Base-by-base conservation (phyloP, 2,113 vertebrate species). In the Cinclus mexicanus region DNA sequence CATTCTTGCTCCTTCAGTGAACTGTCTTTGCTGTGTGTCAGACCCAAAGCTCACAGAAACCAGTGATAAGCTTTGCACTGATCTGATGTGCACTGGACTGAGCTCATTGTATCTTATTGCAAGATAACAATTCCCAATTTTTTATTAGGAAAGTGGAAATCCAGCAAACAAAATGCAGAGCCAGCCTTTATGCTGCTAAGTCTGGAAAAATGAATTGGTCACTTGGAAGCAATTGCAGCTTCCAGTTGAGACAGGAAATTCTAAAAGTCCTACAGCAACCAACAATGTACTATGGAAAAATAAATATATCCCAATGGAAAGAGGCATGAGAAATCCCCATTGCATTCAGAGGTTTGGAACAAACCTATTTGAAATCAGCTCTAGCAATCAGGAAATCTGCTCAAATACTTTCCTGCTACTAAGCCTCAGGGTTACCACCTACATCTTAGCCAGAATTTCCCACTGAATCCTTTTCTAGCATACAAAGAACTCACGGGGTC, bases 251-350 rank as follows among this genome's bases (percentile, higher is more conserved):
- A 95, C 95, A 97, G 96, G 95, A 97, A 97, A 90, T 83, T 80
- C 87, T 87, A 81, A 82, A 35, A 87, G 83, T 93, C 86, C 69
- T 75, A 88, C 59, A 91, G 93, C 92, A 90, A 96, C 88, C 90
- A 95, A 97, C 95, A 97, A 95, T 96, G 83, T 79, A 71, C 81
- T 93, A 11, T 90, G 96, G 96, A 97, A 97, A 97, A 96, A 96
- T 65, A 97, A 97, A 95, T 95, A 95, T 57, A 92, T 76, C 82
- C 86, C 87, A 87, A 78, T 92, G 89, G 94, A 94, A 95, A 90
- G 86, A 92, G 55, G 78, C 93, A 86, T 96, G 96, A 97, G 94
- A 96, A 97, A 94, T 87, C 89, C 55, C 68, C 74, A 8, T 35
- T 90, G 91, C 87, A 65, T 91, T 95, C 84, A 75, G 64, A 53